Evolutionary conservation across 2,888 invertebrate genomes (phyloP).

Genomic region (Baccha elongata): DNA sequence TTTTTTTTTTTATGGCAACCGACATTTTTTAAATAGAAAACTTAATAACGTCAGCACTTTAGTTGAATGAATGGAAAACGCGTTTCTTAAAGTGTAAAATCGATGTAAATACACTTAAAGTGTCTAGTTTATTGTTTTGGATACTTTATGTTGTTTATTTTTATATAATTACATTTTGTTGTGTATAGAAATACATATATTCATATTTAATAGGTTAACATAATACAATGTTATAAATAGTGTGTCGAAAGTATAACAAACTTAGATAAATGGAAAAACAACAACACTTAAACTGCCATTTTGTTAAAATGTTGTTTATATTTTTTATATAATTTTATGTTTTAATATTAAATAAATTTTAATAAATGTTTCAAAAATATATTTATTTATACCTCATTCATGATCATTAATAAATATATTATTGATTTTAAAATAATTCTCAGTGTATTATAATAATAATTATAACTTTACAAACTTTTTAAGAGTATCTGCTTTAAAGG

Average conservation of each 20-base stretch:
- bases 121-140: conserved; percentile 12
- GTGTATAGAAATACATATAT: neutral
- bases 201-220: neutral
- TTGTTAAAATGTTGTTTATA: conserved; percentile 35
- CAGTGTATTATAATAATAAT: too few species aligned
- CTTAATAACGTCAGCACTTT: neutral
- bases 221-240: neutral
- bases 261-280: neutral
- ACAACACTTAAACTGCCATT: conserved; percentile 62
- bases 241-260: conserved; percentile 17
- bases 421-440: too few species aligned
- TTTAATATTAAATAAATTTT: neutral
- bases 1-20: conserved; percentile 1
- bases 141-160: neutral
- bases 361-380: conserved; percentile 15
- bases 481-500: too few species aligned
- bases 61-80: conserved; percentile 1
- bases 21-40: neutral
- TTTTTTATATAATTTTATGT: conserved; percentile 10
- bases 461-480: too few species aligned
- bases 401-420: too few species aligned
- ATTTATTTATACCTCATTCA: too few species aligned
- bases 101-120: conserved; percentile 36
- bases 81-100: conserved; percentile 6
- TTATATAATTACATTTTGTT: neutral